Base-by-base conservation (phyloP, 2,113 vertebrate species). In the Collichthys lucidus region DNA sequence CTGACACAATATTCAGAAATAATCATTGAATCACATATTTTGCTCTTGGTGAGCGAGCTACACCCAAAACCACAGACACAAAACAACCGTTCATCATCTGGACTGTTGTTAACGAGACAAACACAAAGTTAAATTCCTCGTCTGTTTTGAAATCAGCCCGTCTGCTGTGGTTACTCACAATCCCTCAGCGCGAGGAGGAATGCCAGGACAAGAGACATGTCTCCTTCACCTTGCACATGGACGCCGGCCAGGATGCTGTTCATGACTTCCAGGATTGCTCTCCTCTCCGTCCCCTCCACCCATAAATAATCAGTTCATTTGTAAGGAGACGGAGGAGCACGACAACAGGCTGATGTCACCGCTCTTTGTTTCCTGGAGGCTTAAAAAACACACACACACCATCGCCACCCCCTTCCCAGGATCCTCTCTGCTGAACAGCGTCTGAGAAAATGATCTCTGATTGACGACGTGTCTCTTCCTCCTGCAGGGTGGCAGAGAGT, bases 161-260 rank as follows among this genome's bases (percentile, higher is more conserved):
- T 83, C 86, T 87, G 75, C 76, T 75, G 86, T 29, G 65, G 77
- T 81, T 74, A 68, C 60, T 46, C 68, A 49, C 85, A 85, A 44
- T 40, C 63, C 40, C 59, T 69, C 73, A 46, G 7, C 17, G 49
- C 35, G 49, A 19, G 73, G 70, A 83, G 52, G 69, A 57, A 50
- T 49, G 74, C 75, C 79, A 86, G 88, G 70, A 84, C 56, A 56
- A 24, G 86, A 81, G 71, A 79, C 67, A 50, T 15, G 50, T 86
- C 78, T 84, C 74, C 86, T 89, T 85, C 82, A 89, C 88, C 80
- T 91, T 90, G 86, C 26, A 77, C 67, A 89, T 93, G 92, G 91
- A 93, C 19, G 31, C 78, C 59, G 81, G 87, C 91, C 88, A 91
- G 84, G 85, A 68, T 81, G 69, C 85, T 82, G 83, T 89, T 87